Conservation (phyloP, 2,888 invertebrate species). For the Raillietiella orientalis region DNA sequence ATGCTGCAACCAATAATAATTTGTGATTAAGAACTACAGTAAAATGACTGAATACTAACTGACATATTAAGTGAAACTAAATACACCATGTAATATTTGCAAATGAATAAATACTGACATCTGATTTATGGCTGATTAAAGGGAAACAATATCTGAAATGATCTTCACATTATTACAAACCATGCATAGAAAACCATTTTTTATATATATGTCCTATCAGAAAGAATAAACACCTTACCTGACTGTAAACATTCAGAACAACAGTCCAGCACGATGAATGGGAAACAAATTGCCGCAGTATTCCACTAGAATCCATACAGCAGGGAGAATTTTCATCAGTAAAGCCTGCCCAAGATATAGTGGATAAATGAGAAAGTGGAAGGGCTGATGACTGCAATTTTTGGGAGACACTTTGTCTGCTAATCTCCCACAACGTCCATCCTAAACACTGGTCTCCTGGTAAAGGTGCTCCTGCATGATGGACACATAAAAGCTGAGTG, state of each 20-base stretch:
- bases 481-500: slow-evolving; percentile 24
- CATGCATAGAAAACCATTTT: no score
- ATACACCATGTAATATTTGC: no score
- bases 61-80: no score
- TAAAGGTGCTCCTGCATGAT: slow-evolving; percentile 22
- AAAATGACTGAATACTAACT: no score
- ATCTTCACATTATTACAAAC: no score
- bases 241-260: slow-evolving; percentile 32
- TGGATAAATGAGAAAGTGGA: slow-evolving; percentile 29
- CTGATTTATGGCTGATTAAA: no score
- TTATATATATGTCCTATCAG: slow-evolving; percentile 6
- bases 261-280: slow-evolving; percentile 43
- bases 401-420: slow-evolving; percentile 4
- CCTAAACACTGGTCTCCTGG: slow-evolving; percentile 8
- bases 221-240: slow-evolving; percentile 19
- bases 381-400: slow-evolving; percentile 13
- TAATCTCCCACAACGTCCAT: slow-evolving; percentile 5
- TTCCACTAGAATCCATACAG: slow-evolving; percentile 37
- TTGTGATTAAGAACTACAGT: no score
- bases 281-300: slow-evolving; percentile 28
- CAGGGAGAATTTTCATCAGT: slow-evolving; percentile 48
- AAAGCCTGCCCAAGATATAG: slow-evolving; percentile 40
- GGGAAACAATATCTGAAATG: no score
- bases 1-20: no score
- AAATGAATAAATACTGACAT: no score